These are phyloP conservation scores for Porites cylindrica DNA, from an alignment of 92 coral and sea anemone genomes.

Conservation along the genomic window DNA sequence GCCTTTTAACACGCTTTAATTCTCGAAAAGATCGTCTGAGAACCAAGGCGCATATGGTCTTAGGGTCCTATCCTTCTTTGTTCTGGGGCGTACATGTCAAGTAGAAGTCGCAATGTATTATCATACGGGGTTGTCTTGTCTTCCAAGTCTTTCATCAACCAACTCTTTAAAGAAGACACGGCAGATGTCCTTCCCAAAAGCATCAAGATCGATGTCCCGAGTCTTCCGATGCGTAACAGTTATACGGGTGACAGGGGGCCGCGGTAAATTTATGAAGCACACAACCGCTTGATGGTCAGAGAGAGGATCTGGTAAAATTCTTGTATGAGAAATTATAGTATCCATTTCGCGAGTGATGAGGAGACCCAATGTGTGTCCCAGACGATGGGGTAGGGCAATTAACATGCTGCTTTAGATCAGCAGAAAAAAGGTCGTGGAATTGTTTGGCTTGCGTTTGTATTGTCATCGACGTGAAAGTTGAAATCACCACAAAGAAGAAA, in stretches of 20 bases:
- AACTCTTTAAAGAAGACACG: not conserved
- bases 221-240: constrained; percentile 23
- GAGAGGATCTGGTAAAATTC: constrained; percentile 29
- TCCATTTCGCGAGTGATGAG: no score
- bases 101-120: constrained; percentile 21
- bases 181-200: constrained; percentile 16
- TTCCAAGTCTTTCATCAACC: constrained; percentile 9
- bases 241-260: constrained; percentile 26
- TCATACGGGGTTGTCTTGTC: not conserved
- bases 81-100: constrained; percentile 39
- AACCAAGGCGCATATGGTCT: constrained; percentile 59
- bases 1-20: constrained; percentile 34
- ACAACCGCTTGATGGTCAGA: constrained; percentile 36
- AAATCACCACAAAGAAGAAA: no score
- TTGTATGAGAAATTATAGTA: not conserved
- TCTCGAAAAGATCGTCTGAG: constrained; percentile 33
- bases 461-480: constrained; percentile 28
- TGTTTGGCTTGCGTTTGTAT: constrained; percentile 27
- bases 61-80: not conserved
- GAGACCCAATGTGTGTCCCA: no score
- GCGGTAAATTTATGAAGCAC: constrained; percentile 38
- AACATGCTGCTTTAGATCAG: constrained; percentile 10
- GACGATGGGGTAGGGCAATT: no score
- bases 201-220: constrained; percentile 12
- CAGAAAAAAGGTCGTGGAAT: constrained; percentile 29